Base-by-base conservation (phyloP, 2,888 invertebrate genomes). In the Allacma fusca region DNA sequence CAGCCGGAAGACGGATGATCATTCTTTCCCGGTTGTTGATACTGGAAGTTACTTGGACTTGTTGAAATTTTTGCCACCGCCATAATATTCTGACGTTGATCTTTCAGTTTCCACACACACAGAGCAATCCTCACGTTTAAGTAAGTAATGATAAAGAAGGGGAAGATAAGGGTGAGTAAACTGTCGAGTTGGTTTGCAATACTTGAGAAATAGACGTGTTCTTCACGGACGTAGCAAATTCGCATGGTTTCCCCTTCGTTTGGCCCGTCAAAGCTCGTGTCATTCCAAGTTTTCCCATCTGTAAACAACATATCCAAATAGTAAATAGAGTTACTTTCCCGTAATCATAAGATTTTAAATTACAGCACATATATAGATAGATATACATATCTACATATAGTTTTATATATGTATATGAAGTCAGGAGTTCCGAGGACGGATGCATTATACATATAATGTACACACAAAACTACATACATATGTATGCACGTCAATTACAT, bases 151-250 rank as follows among this genome's bases (percentile, higher is more conserved):
- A 91, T 87, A 1, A 89, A 87, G 82, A 94, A 90, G 1, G 95
- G 95, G 50, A 93, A 85, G 7, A 92, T 89, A 85, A 94, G 92
- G 0, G 94, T 92, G 1, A 94, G 84, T 59, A 91, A 86, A 0
- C 92, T 91, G 86, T 95, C 95, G 76, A 91, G 87, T 73, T 91
- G 86, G 86, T 93, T 94, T 84, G 93, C 91, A 12, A 90, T 86
- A 40, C 88, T 89, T 23, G 92, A 91, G 82, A 90, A 87, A 78
- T 88, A 86, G 77, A 87, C 85, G 83, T 90, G 90, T n/a, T 82
- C 81, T 64, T 81, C 75, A 23, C 89, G 86, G 84, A 90, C 87
- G 34, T 89, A 88, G 16, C 90, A 90, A 29, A 88, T 85, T n/a
- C 69, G 62, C 1, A 75, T 67, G 0, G 73, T 78, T 28, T 78